Evolutionary conservation across 92 coral and sea anemone genomes (phyloP), one percentile per base, ranked within the genome.

Genomic region (Parazoanthus darwini): DNA sequence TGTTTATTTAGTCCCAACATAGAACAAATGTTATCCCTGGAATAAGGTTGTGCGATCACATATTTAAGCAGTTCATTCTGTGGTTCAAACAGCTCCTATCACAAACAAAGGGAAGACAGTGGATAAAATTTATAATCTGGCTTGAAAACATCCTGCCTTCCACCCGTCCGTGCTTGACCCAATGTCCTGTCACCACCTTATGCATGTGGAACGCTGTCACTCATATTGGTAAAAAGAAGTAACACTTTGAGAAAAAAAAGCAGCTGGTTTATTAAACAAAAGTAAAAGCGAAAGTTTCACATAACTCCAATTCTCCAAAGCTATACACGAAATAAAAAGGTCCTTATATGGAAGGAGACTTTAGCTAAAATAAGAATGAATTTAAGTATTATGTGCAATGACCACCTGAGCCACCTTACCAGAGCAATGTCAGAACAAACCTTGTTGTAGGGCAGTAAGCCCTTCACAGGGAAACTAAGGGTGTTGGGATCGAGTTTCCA

Each of bases 401-500:
- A 63, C 6, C 70, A 23, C 1, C 70, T 63, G 70, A 9, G 8
- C n/a, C 70, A 63, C 70, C 22, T 5, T 20, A 63, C 22, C 25
- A 77, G 4, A 77, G 38, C 25, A 20, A 43, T 22, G 8, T 14
- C 20, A 58, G 5, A 18, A 33, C 48, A 73, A 73, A 95, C 99
- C 92, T 94, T 95, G 91, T 94, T 96, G 76, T 97, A 97, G 36
- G 99, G 99, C 56, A 97, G 90, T 51, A 92, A 93, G n/a, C 98
- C 99, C 86, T 94, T 97, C 11, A 97, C 79, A 6, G 94, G 98
- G 56, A 97, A 97, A 77, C 94, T 93, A 14, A 96, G 94, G 13
- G 96, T 94, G 71, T 85, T 89, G 15, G 98, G 98, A 33, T 97
- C 99, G 7, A 97, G 96, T 81, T 95, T 95, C 99, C 99, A 97